These are phyloP conservation scores for Takifugu ocellatus DNA, from an alignment of 2,797 vertebrate species.

Conservation along the genomic window DNA sequence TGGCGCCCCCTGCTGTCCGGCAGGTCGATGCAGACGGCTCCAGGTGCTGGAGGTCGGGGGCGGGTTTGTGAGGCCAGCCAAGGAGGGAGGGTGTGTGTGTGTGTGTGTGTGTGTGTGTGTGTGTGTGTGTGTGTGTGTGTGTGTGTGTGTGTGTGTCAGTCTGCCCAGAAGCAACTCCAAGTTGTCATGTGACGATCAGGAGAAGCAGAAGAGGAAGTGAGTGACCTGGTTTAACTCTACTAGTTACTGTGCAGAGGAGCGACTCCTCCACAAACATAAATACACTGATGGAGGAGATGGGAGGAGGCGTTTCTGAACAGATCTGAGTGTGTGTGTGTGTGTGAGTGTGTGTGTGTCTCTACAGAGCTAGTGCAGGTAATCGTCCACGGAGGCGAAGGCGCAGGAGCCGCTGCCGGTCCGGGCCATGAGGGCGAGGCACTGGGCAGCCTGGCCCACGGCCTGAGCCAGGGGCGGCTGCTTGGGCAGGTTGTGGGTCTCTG, in stretches of 20 bases:
- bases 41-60: conserved; percentile 2
- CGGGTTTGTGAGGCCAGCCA: conserved; percentile 11
- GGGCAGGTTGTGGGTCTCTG: conserved; percentile 99
- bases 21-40: conserved; percentile 16
- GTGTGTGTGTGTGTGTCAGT: conserved; percentile 11
- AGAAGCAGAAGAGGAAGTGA: conserved; percentile 36
- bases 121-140: conserved; percentile 9
- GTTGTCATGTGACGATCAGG: too few species aligned
- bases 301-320: conserved; percentile 28
- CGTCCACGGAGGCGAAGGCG: conserved; percentile 95
- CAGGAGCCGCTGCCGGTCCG: conserved; percentile 94
- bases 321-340: conserved; percentile 6
- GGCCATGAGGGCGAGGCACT: conserved; percentile 97
- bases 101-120: conserved; percentile 12
- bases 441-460: conserved; percentile 93
- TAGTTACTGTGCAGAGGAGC: conserved; percentile 20
- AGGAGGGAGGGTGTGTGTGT: conserved; percentile 17
- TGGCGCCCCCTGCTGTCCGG: conserved; percentile 22
- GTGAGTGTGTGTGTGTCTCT: conserved; percentile 5
- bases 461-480: conserved; percentile 97
- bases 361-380: conserved; percentile 93
- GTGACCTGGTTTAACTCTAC: conserved; percentile 26
- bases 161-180: conserved; percentile 20
- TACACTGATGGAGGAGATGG: conserved; percentile 26
- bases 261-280: conserved; percentile 20